Evolutionary conservation across 2,113 vertebrate species (phyloP).

Genomic region (Pseudonaja textilis): DNA sequence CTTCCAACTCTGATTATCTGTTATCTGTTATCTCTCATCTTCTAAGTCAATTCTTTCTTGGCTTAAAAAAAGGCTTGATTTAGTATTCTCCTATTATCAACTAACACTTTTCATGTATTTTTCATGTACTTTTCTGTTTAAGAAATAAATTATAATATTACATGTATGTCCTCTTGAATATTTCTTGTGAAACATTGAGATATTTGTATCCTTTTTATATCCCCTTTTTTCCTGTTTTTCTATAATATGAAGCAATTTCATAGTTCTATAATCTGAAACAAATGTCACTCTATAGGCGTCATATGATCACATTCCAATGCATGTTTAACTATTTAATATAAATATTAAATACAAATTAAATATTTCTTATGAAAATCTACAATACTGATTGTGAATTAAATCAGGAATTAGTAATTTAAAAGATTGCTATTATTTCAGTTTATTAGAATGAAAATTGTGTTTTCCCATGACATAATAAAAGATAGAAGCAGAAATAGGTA

Average conservation of each 20-base stretch:
- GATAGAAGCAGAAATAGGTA: slow-evolving; percentile 16
- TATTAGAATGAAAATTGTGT: slow-evolving; percentile 5
- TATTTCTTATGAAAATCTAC: background rate
- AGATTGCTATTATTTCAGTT: background rate
- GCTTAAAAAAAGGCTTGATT: background rate
- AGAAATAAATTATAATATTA: background rate
- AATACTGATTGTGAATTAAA: background rate
- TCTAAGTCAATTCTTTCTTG: background rate
- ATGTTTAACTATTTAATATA: background rate
- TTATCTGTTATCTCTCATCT: background rate
- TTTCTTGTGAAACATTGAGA: background rate
- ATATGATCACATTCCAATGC: background rate
- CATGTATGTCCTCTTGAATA: background rate
- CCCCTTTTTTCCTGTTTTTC: background rate
- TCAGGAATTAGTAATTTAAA: slow-evolving; percentile 7
- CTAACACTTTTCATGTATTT: background rate
- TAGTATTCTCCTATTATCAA: background rate
- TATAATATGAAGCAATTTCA: background rate
- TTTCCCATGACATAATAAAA: slow-evolving; percentile 13
- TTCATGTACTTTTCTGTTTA: background rate
- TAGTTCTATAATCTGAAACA: background rate
- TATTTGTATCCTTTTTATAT: background rate
- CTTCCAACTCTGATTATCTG: no score
- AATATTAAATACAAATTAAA: background rate
- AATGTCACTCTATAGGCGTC: background rate